phyloP scores from a whole-genome alignment of 1,140 invertebrate species.

The Drosophila nigromelanica region DNA sequence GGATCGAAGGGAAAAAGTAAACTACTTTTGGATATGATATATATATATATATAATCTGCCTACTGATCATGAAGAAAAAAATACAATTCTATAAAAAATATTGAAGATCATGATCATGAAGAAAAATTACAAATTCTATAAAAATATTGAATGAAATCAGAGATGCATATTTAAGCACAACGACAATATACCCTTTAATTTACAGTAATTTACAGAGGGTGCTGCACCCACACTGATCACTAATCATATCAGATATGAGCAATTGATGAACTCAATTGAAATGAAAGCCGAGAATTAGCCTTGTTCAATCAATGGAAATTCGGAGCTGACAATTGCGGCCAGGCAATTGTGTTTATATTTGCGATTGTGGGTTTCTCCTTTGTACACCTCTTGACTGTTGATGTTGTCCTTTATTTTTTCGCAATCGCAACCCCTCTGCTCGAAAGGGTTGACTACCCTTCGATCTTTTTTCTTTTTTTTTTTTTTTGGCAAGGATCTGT shows the following conservation, averaged over 20 bases:
- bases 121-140: too few species aligned
- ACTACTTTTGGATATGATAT: too few species aligned
- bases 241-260: conserved; percentile 36
- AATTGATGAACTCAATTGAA: conserved; percentile 40
- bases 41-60: too few species aligned
- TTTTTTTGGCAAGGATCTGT: conserved; percentile 34
- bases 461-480: background rate
- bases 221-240: background rate
- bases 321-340: conserved; percentile 16
- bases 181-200: too few species aligned
- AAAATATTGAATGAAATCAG: too few species aligned
- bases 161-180: too few species aligned
- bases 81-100: too few species aligned
- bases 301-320: background rate
- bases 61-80: too few species aligned
- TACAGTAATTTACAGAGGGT: too few species aligned
- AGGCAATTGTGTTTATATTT: conserved; percentile 62
- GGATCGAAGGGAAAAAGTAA: too few species aligned
- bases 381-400: conserved; percentile 63
- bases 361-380: conserved; percentile 60
- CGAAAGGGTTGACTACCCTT: background rate
- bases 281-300: conserved; percentile 5
- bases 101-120: too few species aligned
- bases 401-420: conserved; percentile 10
- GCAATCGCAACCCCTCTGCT: conserved; percentile 24